A percentile compares a stretch with the other conserved stretches of the same genome.
These are phyloP conservation scores for Cryptocheilus praepositus DNA, from an alignment of 2,888 invertebrate species.

Conservation along the genomic window DNA sequence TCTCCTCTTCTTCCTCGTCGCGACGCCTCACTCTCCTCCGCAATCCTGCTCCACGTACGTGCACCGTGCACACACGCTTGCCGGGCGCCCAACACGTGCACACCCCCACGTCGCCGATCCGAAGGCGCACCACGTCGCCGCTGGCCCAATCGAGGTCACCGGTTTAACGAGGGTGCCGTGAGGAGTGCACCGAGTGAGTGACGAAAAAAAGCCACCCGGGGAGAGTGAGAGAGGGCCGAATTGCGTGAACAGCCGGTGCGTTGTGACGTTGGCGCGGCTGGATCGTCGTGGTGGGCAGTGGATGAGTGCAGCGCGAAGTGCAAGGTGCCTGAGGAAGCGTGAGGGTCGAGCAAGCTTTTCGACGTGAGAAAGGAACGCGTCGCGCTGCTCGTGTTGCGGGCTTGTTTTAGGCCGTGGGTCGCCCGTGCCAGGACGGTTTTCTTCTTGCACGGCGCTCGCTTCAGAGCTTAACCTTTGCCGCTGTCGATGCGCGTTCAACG, in stretches of 20 bases:
- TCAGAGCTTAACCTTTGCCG: too few relatives aligned
- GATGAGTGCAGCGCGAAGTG: constrained; percentile 45
- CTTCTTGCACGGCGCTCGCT: too few relatives aligned
- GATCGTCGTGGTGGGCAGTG: constrained; percentile 34
- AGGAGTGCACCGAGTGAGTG: constrained; percentile 16
- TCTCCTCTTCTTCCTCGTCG: constrained; percentile 22
- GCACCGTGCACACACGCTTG: background rate
- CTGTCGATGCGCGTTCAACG: too few relatives aligned
- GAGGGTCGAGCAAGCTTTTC: too few relatives aligned
- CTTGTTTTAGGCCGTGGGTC: too few relatives aligned
- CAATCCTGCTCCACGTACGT: constrained; percentile 4
- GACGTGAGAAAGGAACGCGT: too few relatives aligned
- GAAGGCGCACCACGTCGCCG: constrained; percentile 26
- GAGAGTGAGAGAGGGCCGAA: constrained; percentile 12
- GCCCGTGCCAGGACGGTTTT: too few relatives aligned
- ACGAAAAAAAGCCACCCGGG: constrained; percentile 21
- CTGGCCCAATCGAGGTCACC: constrained; percentile 33
- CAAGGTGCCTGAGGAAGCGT: constrained; percentile 6
- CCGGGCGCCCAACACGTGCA: constrained; percentile 14
- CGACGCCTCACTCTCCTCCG: constrained; percentile 7
- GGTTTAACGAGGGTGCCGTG: constrained; percentile 29
- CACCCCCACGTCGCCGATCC: constrained; percentile 7
- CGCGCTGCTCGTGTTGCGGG: too few relatives aligned
- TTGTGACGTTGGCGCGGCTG: constrained; percentile 25
- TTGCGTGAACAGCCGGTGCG: background rate